Base-by-base conservation (phyloP, 2,888 invertebrate species). In the Dysmachus trigonus region DNA sequence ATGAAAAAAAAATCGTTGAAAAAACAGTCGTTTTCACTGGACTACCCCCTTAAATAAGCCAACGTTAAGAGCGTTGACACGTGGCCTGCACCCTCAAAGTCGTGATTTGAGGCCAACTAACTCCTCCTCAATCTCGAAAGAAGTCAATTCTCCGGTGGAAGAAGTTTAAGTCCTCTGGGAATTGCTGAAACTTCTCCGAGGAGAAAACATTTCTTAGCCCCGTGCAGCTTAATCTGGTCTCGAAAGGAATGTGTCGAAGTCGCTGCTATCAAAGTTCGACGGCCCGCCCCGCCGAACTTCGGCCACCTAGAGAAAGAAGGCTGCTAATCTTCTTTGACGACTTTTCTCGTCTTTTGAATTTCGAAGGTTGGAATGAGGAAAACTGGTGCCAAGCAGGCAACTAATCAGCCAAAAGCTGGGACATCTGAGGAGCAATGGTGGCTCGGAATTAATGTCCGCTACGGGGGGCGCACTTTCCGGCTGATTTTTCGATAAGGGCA, bases 401-500 rank as follows among this genome's bases (percentile, higher is more conserved):
- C 33, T 33, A 73, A 73, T 38, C 35, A 77, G 38, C 77, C 18
- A 77, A 77, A 8, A 38, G 15, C 79, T 15, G 30, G 47, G 71
- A 79, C 18, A 53, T 53, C 47, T 62, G 27, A 47, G 33, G 62
- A n/a, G 13, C n/a, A n/a, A n/a, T 15, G 30, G 51, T 27, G 51
- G 53, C 5, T 47, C 2, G 22, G 31, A 31, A 47, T 85, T 85
- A 85, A 74, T 85, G 72, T n/a, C 62, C 22, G 10, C 30, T 30
- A 51, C 33, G 41, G n/a, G n/a, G 53, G 53, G 15, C 30, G 53
- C 74, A 38, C 13, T 51, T 84, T 74, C 71, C 74, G 22, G 72
- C 30, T 74, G 85, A 85, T 74, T 53, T 85, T 27, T 18, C 74
- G 85, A 74, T 74, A 85, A 85, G 74, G 22, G 22, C 30, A 27